These are phyloP conservation scores for Melanerpes aurifrons DNA, from an alignment of 2,113 vertebrate genomes.

Conservation along the genomic window DNA sequence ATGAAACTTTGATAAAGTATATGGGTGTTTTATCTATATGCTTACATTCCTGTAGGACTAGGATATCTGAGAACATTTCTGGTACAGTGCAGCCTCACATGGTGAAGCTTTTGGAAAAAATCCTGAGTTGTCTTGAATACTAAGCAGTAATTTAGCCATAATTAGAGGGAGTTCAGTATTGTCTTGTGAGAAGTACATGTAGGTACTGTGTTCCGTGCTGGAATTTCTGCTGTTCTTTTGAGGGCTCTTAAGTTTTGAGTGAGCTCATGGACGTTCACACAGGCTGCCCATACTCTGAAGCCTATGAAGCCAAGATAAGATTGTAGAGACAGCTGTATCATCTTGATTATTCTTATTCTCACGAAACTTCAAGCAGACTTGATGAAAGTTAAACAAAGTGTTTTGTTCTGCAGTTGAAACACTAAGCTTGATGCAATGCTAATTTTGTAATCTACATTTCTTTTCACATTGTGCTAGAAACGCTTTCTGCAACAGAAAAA, in stretches of 20 bases:
- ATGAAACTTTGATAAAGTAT: neutral
- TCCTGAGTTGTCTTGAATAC: neutral
- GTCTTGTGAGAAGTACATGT: neutral
- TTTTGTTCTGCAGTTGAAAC: neutral
- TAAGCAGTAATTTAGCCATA: neutral
- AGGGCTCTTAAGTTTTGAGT: neutral
- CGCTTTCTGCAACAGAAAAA: neutral
- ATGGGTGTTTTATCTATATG: neutral
- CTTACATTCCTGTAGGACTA: neutral
- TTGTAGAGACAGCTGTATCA: neutral
- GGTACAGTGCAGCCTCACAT: neutral
- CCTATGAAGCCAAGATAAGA: neutral
- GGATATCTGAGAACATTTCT: neutral
- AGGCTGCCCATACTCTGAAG: neutral
- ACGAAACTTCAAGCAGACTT: neutral
- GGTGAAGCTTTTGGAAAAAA: neutral
- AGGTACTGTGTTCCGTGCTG: neutral
- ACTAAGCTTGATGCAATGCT: neutral
- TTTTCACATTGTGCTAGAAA: neutral
- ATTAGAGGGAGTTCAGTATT: neutral
- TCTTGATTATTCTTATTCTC: neutral
- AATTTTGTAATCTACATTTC: neutral
- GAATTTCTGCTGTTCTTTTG: neutral
- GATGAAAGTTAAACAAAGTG: constrained; percentile 28
- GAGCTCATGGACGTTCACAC: neutral